phyloP scores from a whole-genome alignment of 2,888 invertebrate species.

The Entomobrya multifasciata region DNA sequence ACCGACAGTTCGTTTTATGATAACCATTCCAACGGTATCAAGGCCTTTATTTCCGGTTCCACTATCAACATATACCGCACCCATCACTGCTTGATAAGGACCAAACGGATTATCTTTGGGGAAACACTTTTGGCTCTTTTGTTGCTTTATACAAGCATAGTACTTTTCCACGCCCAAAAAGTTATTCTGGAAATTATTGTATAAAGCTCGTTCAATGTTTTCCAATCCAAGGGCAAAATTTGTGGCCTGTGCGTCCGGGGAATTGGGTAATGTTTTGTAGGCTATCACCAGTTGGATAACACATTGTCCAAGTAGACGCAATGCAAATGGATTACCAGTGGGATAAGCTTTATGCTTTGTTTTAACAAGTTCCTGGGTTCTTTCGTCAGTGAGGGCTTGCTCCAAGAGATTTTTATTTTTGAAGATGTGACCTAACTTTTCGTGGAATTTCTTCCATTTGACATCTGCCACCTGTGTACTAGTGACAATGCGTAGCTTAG shows the following conservation, averaged over 20 bases:
- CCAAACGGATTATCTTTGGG: not conserved
- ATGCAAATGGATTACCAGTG: conserved; percentile 31
- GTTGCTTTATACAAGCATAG: not conserved
- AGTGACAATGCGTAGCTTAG: not conserved
- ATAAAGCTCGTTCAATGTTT: not conserved
- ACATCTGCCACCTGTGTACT: not conserved
- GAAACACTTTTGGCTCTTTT: not conserved
- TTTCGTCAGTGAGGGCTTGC: conserved; percentile 29
- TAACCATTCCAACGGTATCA: not conserved
- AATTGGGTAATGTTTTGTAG: not conserved
- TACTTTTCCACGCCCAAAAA: conserved; percentile 20
- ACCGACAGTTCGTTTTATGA: not conserved
- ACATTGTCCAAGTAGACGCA: conserved; percentile 18
- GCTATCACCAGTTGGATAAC: conserved; percentile 13
- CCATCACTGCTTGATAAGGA: not conserved
- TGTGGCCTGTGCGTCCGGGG: not conserved
- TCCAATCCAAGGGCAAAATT: not conserved
- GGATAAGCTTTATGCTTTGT: conserved; percentile 3
- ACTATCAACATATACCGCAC: conserved; percentile 24
- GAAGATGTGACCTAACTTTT: not conserved
- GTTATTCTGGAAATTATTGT: conserved; percentile 19
- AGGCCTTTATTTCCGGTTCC: not conserved
- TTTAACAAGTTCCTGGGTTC: not conserved
- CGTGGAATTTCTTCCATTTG: conserved; percentile 1
- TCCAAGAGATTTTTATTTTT: conserved; percentile 3